Evolutionary conservation across 2,888 invertebrate genomes (phyloP), one percentile per base, ranked within the genome.

Genomic region (Autographa pulchrina): DNA sequence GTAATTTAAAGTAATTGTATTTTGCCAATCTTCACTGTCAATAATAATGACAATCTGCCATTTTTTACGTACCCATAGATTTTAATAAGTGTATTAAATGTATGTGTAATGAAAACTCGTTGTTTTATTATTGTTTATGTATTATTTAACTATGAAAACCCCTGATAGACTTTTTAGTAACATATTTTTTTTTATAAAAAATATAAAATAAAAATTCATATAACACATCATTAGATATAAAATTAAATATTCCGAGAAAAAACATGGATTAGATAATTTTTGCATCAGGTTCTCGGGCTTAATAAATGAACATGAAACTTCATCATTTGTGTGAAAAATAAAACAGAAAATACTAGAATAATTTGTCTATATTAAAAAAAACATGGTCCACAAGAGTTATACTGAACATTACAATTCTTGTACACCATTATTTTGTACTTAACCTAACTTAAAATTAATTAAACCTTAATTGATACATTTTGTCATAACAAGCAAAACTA

Each of bases 51-150:
- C 92, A 88, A 95, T 95, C 95, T 95, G 95, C 95, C 95, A 95
- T 95, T 96, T 95, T 95, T 94, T 95, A 95, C 94, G 88, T 94
- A 92, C 92, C 92, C 89, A 89, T 95, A 94, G 93, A 91, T 94
- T 93, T 94, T 94, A 94, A 92, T 93, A 94, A 91, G 89, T 93
- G 91, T 94, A 94, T 89, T 93, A 94, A 93, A 94, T 92, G 90
- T 94, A 92, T 93, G 92, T 94, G 91, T 90, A 92, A 90, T 83
- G 74, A 83, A 65, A 63, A 59, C 14, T n/a, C 62, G 64, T 63
- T 75, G 71, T 85, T 83, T 88, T 83, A 85, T 88, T 89, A 48
- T 1, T 48, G 38, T 38, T 1, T 73, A 16, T 56, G 9, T n/a
- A n/a, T n/a, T n/a, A n/a, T n/a, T n/a, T n/a, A n/a, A n/a, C n/a